Evolutionary conservation across 1,140 invertebrate genomes (phyloP), one percentile per base, ranked within the genome.

Genomic region (Drosophila mojavensis): DNA sequence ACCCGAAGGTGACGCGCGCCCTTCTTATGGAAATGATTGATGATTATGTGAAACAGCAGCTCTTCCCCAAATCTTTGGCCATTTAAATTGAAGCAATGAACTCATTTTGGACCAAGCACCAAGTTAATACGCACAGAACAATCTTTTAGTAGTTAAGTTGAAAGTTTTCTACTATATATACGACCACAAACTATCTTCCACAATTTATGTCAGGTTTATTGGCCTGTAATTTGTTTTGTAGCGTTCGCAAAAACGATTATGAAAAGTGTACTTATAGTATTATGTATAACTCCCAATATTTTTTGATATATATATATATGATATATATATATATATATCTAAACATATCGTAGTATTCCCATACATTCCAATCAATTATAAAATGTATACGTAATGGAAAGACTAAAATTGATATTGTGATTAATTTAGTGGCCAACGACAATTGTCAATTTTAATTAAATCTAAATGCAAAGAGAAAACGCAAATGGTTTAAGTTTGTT

Each of bases 1-100:
- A 95, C 79, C 95, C 95, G 3, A 92, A 91, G 74, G 92, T 96
- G 13, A 96, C 94, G 2, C 93, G 93, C 66, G 94, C 95, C 24
- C 91, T 93, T 53, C 81, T 97, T 7, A 93, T 93, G 84, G 94
- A 96, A 93, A 91, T 92, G 73, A 80, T 92, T 4, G 72, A 90
- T 63, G 91, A 92, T 48, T 92, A 91, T 76, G 78, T 79, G 45
- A 82, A 92, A 33, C 90, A 90, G 69, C 78, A 91, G 62, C 41
- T 92, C 30, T 91, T 92, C 60, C 91, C 91, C 5, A 88, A 84
- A 71, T 91, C 91, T 5, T 70, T 92, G 63, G 59, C 71, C 11
- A 75, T 89, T 15, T 91, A 75, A 78, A 28, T 17, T 9, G 6
- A 17, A 24, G 20, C 1, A 24, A 24, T 24, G 20, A 7, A n/a